Conservation (phyloP, 1,140 invertebrate species). For the Forficula auricularia region DNA sequence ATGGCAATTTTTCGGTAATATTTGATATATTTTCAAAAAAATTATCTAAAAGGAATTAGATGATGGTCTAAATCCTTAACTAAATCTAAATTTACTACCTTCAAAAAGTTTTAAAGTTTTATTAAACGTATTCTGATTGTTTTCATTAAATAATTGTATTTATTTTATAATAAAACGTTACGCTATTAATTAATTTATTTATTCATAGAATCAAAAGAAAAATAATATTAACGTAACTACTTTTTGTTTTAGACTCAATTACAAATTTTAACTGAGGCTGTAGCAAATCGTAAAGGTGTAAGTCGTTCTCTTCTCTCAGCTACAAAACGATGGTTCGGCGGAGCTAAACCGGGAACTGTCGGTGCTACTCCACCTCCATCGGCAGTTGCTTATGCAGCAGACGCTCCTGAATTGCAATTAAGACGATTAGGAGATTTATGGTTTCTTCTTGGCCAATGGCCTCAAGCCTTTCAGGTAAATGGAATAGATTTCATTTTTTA, state of each 20-base stretch:
- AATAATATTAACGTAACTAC: too few species aligned
- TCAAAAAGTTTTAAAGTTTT: too few species aligned
- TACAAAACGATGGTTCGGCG: constrained; percentile 87
- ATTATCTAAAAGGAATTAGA: too few species aligned
- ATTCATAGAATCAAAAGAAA: too few species aligned
- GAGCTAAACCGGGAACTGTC: constrained; percentile 57
- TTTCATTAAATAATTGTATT: too few species aligned
- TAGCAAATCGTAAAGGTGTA: constrained; percentile 71
- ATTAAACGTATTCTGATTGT: too few species aligned
- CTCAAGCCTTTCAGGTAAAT: constrained; percentile 62
- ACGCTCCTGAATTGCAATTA: constrained; percentile 84
- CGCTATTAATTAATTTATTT: too few species aligned
- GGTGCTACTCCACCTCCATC: constrained; percentile 43
- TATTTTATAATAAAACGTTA: too few species aligned
- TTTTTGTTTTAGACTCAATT: constrained; percentile 27
- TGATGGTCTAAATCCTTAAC: too few species aligned
- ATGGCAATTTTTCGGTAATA: too few species aligned
- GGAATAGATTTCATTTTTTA: too few species aligned
- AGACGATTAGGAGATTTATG: constrained; percentile 84
- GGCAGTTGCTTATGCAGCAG: constrained; percentile 66
- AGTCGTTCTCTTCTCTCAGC: constrained; percentile 82
- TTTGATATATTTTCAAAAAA: too few species aligned
- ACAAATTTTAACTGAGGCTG: constrained; percentile 14
- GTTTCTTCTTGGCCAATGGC: constrained; percentile 91
- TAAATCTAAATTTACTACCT: constrained; percentile 1